Base-by-base conservation (phyloP, 2,888 invertebrate genomes). In the Lumbricus terrestris region DNA sequence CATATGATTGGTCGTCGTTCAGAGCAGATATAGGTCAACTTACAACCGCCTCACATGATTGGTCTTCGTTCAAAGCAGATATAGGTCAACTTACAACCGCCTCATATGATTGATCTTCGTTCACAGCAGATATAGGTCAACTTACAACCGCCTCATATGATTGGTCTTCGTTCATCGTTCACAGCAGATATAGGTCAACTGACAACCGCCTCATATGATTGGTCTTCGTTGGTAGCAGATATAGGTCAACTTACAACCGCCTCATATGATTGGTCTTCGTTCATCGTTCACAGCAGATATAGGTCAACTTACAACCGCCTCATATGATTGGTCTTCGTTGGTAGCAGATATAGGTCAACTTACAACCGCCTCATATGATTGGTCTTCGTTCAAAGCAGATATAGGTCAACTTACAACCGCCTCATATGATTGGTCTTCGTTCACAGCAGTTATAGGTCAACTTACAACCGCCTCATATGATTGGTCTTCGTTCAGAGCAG, bases 71-170 rank as follows among this genome's bases (percentile, higher is more conserved):
- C 20, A 23, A 5, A 69, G n/a, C n/a, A 69, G 13, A 69, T n/a
- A 69, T 29, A 69, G 29, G 69, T 69, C n/a, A 69, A n/a, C 98
- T 96, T 96, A 99, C 99, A 99, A 96, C 98, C n/a, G n/a, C n/a
- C n/a, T n/a, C n/a, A n/a, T n/a, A 47, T 23, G 47, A 47, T 23
- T 47, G 23, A 8, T 23, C 40, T 40, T 40, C 23, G 4, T 47
- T 23, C 20, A 23, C 23, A 69, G n/a, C n/a, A 69, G 13, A 69
- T n/a, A 69, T 29, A 69, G 29, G 69, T 69, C n/a, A 69, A n/a
- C 98, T 96, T 96, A 99, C 99, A 99, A 96, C 98, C n/a, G n/a
- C n/a, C n/a, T n/a, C n/a, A n/a, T n/a, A 47, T 23, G 47, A 47
- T 23, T 47, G 23, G 23, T 23, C 40, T 40, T n/a, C n/a, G n/a